These are phyloP conservation scores for Dendrophyllia cribrosa DNA, from an alignment of 64 coral and sea anemone species.

Conservation along the genomic window DNA sequence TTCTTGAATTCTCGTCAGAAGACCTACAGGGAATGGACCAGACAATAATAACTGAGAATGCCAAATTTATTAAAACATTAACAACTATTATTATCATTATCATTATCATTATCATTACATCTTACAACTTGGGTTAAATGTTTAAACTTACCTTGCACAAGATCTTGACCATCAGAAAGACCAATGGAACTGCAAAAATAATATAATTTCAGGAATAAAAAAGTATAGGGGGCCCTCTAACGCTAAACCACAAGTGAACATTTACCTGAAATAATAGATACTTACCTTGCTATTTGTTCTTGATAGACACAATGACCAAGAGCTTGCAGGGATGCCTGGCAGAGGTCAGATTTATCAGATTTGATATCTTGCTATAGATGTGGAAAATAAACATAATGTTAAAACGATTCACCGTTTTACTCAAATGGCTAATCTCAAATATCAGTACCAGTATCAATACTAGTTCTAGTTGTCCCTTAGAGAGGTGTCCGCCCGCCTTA, in stretches of 20 bases:
- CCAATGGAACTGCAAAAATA: conserved; percentile 20
- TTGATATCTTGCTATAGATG: conserved; percentile 69
- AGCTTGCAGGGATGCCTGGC: conserved; percentile 94
- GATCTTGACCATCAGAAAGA: conserved; percentile 33
- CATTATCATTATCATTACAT: too few relatives aligned
- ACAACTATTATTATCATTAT: too few relatives aligned
- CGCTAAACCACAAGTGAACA: background rate
- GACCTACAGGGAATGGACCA: conserved; percentile 9
- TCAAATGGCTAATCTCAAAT: too few relatives aligned
- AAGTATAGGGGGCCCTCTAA: background rate
- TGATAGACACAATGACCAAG: conserved; percentile 96
- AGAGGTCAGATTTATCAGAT: conserved; percentile 70
- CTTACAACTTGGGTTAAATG: too few relatives aligned
- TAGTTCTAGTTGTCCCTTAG: too few relatives aligned
- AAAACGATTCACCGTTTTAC: background rate
- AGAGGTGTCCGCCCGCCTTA: too few relatives aligned
- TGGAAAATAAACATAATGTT: background rate
- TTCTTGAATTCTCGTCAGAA: conserved; percentile 61
- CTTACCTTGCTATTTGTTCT: conserved; percentile 88
- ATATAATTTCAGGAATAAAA: background rate
- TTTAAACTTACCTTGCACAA: conserved; percentile 42
- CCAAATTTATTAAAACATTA: background rate
- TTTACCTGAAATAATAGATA: background rate
- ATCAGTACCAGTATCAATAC: background rate
- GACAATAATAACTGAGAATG: background rate